Percentiles rank a stretch among this genome's conserved stretches.
phyloP scores from a whole-genome alignment of 2,113 vertebrate genomes.

The Nesospiza acunhae region DNA sequence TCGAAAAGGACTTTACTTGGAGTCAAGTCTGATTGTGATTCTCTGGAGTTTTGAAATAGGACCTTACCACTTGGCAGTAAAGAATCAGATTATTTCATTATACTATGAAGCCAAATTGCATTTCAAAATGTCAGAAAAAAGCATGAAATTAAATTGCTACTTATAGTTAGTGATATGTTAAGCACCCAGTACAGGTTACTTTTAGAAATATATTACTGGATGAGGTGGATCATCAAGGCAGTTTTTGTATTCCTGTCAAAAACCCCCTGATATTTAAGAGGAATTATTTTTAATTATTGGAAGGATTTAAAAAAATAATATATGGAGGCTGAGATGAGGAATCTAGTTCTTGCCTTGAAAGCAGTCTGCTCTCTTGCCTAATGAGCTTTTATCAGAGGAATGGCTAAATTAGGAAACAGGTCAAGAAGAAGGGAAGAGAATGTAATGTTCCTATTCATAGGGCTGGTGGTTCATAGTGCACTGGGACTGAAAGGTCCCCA shows the following conservation, averaged over 20 bases:
- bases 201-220: neutral
- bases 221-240: neutral
- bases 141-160: neutral
- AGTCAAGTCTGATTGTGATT: neutral
- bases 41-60: neutral
- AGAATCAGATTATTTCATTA: neutral
- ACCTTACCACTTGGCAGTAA: neutral
- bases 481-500: neutral
- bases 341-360: neutral
- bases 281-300: neutral
- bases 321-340: neutral
- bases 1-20: neutral
- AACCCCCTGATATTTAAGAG: neutral
- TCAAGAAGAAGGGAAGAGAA: neutral
- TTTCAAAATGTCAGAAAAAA: neutral
- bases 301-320: neutral
- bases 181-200: neutral
- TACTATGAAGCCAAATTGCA: neutral
- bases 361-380: neutral
- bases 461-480: accelerated
- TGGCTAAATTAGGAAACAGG: neutral
- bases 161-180: neutral
- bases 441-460: neutral
- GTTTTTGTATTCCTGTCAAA: neutral
- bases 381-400: neutral